phyloP scores from a whole-genome alignment of 2,113 vertebrate genomes.

The Astur gentilis region DNA sequence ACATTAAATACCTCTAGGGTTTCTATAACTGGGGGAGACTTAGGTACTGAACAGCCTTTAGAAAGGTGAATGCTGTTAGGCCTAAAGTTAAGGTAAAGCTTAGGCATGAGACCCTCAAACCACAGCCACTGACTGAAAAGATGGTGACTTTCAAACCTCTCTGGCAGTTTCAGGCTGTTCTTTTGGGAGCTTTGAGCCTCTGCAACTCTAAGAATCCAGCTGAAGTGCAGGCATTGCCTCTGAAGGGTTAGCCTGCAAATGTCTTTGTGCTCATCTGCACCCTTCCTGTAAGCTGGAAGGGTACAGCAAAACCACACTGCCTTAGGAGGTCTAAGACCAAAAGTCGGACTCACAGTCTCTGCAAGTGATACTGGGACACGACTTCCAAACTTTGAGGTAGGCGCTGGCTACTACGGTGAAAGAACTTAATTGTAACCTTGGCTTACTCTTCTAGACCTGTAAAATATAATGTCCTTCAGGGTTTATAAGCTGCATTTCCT shows the following conservation, averaged over 20 bases:
- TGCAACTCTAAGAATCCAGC: background rate
- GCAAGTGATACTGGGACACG: accelerated
- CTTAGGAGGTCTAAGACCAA: background rate
- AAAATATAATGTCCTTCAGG: background rate
- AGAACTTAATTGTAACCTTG: background rate
- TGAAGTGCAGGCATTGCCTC: background rate
- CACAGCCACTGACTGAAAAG: background rate
- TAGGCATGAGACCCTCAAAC: background rate
- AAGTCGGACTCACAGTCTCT: background rate
- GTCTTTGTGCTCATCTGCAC: background rate
- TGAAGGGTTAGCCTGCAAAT: background rate
- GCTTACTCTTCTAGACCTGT: background rate
- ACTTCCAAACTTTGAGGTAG: background rate
- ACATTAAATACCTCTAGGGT: background rate
- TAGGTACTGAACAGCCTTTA: background rate
- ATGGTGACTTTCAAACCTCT: background rate
- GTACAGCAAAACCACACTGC: accelerated
- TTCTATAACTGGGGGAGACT: background rate
- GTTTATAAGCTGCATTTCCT: background rate
- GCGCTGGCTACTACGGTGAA: background rate
- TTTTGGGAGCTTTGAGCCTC: background rate
- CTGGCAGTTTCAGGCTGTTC: background rate
- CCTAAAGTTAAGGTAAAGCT: background rate
- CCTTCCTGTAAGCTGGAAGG: background rate
- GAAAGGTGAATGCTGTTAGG: background rate